Base-by-base conservation (phyloP, 2,797 vertebrate genomes). In the Gastrophryne carolinensis region DNA sequence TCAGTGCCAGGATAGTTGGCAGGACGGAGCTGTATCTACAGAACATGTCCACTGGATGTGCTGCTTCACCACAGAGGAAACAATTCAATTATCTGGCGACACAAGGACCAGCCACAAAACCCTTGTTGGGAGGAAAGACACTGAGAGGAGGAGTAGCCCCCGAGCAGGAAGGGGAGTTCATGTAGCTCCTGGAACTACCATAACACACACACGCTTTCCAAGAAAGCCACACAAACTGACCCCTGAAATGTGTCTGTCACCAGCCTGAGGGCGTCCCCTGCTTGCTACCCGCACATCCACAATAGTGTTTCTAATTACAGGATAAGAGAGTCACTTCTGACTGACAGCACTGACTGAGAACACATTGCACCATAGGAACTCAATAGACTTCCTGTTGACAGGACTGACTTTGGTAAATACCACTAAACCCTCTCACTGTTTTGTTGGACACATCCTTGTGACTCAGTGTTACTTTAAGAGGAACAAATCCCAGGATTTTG, bases 51-150 rank as follows among this genome's bases (percentile, higher is more conserved):
- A 70, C 58, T 77, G 50, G 74, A 71, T 70, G 67, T 77, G 58
- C 58, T 76, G 50, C 73, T 57, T 71, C 57, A 77, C 74, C 74
- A 77, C 74, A 77, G 50, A 70, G 66, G 66, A 77, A 77, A 77
- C 73, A 76, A 76, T 76, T 76, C 63, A 76, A 76, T 76, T 76
- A 77, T 70, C 67, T 77, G 74, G 74, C 58, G 74, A 77, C 74
- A 70, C 50, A 54, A 56, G 57, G 67, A 63, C 74, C 67, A 57
- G 58, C 74, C 67, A 71, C 74, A 77, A 71, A 75, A 77, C 50
- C 49, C 67, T 71, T 70, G 24, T 70, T 57, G 58, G 74, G 74
- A 71, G 66, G 57, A 63, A 77, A 77, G 29, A 57, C 57, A 70
- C 50, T 57, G n/a, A 70, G 60, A 64, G 60, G 60, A 77, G 74